Conservation (phyloP, 2,113 vertebrate species). For the Colossoma macropomum region DNA sequence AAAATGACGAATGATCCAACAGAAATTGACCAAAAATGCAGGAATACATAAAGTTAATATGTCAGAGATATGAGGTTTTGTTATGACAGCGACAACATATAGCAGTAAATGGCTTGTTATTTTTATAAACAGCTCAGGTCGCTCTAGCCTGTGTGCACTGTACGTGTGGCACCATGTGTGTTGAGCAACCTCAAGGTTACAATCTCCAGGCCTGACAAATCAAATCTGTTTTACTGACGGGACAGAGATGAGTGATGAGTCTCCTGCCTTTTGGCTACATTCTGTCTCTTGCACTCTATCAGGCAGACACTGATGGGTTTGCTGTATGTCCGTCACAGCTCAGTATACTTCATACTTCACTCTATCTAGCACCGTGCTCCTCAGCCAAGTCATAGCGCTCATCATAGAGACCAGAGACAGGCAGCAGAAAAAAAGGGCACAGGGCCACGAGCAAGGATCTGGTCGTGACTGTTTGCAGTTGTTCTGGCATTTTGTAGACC, state of each 20-base stretch:
- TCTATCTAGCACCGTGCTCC: neutral
- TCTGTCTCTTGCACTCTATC: slow-evolving; percentile 35
- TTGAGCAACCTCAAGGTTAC: slow-evolving; percentile 66
- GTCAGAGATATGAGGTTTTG: neutral
- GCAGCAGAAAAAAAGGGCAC: neutral
- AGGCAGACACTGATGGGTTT: slow-evolving; percentile 53
- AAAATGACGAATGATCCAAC: neutral
- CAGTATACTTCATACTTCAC: slow-evolving; percentile 8
- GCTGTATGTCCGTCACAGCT: slow-evolving; percentile 25
- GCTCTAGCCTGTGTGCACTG: slow-evolving; percentile 42
- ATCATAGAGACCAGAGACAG: slow-evolving; percentile 9
- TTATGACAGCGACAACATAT: neutral
- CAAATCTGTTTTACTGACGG: slow-evolving; percentile 64
- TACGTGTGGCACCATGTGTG: slow-evolving; percentile 45
- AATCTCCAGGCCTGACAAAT: slow-evolving; percentile 65
- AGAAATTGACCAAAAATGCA: neutral
- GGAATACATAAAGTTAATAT: neutral
- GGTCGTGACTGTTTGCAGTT: neutral
- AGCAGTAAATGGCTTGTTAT: neutral
- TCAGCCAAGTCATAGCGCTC: neutral
- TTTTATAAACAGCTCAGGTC: neutral
- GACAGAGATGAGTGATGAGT: slow-evolving; percentile 64
- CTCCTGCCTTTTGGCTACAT: slow-evolving; percentile 64
- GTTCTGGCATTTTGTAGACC: neutral
- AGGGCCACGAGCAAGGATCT: neutral